Evolutionary conservation across 2,888 invertebrate species (phyloP).

Genomic region (Cetonia aurata): DNA sequence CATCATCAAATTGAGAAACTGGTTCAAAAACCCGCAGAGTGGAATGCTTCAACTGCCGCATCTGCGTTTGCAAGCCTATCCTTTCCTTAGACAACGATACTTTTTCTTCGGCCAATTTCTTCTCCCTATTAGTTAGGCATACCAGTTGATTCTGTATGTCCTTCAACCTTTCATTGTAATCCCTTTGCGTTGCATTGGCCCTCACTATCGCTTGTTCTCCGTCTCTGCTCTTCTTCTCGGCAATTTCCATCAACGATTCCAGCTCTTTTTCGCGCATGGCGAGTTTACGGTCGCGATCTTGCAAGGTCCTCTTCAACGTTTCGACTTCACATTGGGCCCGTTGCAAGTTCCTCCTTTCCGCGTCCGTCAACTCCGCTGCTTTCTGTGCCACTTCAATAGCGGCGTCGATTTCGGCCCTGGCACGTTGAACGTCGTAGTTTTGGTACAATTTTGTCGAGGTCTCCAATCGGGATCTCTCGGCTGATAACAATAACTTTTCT

Average conservation of each 20-base stretch:
- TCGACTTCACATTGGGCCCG: slow-evolving; percentile 62
- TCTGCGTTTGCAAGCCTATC: slow-evolving; percentile 68
- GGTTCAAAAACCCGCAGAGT: slow-evolving; percentile 59
- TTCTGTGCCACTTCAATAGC: slow-evolving; percentile 65
- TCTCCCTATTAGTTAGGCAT: slow-evolving; percentile 71
- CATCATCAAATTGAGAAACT: slow-evolving; percentile 23
- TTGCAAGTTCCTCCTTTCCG: slow-evolving; percentile 61
- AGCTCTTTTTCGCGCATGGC: slow-evolving; percentile 60
- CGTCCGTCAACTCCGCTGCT: slow-evolving; percentile 62
- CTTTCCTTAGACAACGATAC: slow-evolving; percentile 72
- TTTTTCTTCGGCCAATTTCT: slow-evolving; percentile 74
- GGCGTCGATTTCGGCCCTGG: slow-evolving; percentile 64
- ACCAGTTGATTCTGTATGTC: slow-evolving; percentile 72
- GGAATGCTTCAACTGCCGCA: slow-evolving; percentile 66
- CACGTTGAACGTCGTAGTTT: slow-evolving; percentile 61
- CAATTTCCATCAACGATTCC: slow-evolving; percentile 59
- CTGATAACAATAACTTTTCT: slow-evolving; percentile 68
- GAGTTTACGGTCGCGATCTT: slow-evolving; percentile 58
- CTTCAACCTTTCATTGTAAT: slow-evolving; percentile 71
- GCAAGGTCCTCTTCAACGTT: slow-evolving; percentile 58
- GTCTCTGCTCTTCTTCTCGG: slow-evolving; percentile 70
- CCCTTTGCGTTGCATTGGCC: slow-evolving; percentile 63
- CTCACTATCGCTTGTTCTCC: slow-evolving; percentile 68
- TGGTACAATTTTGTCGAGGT: slow-evolving; percentile 61
- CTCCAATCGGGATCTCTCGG: slow-evolving; percentile 63